Evolutionary conservation across 2,113 vertebrate species (phyloP).

Genomic region (Neodon shergylaensis): DNA sequence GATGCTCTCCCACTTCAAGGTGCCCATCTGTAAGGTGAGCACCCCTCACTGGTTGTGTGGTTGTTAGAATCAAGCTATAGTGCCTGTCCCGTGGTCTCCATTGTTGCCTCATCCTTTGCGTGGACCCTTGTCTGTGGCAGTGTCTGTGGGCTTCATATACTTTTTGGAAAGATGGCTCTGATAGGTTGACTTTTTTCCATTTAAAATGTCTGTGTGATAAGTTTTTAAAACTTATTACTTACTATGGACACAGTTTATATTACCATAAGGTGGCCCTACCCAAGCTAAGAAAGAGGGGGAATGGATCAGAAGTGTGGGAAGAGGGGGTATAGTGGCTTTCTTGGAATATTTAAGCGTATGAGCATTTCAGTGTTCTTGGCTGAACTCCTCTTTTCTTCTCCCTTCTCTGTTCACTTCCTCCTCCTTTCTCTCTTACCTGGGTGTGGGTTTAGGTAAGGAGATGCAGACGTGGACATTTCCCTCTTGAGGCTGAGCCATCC

Average conservation of each 20-base stretch:
- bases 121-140: neutral
- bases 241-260: neutral
- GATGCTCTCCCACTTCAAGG: neutral
- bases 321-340: fast-evolving
- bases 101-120: too few species aligned
- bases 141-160: neutral
- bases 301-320: neutral
- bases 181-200: neutral
- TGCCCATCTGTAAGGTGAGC: neutral
- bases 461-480: neutral
- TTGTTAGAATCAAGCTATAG: neutral
- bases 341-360: neutral
- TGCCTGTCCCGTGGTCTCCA: neutral
- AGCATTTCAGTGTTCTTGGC: neutral
- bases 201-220: neutral
- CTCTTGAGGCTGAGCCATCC: neutral
- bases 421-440: neutral
- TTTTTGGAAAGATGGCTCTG: neutral
- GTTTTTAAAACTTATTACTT: neutral
- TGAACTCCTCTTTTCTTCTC: neutral
- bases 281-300: neutral
- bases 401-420: neutral
- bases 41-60: neutral
- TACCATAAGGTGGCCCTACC: neutral
- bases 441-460: neutral